Percentiles rank a stretch among this genome's conserved stretches.
phyloP scores from a whole-genome alignment of 2,888 invertebrate species.

The Cryptocheilus praepositus region DNA sequence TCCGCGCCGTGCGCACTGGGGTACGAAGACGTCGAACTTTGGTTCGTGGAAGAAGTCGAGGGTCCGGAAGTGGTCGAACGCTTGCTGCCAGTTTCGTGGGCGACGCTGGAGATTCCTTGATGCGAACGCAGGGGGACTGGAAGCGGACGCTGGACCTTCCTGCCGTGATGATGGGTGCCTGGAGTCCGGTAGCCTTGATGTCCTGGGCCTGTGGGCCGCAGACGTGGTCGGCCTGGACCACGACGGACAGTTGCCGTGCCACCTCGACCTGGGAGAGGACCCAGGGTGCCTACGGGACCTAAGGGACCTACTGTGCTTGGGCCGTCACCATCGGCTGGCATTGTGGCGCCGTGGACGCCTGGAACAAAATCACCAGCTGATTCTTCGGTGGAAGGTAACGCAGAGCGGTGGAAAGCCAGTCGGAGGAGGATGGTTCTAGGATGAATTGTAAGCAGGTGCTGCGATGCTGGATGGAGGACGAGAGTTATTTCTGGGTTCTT shows the following conservation, averaged over 20 bases:
- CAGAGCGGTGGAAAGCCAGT: no score
- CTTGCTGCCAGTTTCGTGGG: constrained; percentile 49
- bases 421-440: no score
- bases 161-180: constrained; percentile 53
- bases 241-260: constrained; percentile 74
- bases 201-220: constrained; percentile 81
- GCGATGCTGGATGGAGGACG: no score
- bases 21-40: constrained; percentile 35
- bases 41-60: constrained; percentile 37
- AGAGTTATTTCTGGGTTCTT: no score
- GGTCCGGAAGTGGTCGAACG: constrained; percentile 23
- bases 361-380: constrained; percentile 26
- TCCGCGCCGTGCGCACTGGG: constrained; percentile 36
- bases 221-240: constrained; percentile 82
- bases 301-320: constrained; percentile 64
- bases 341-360: constrained; percentile 51
- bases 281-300: constrained; percentile 57
- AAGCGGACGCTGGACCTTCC: constrained; percentile 65
- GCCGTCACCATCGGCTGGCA: constrained; percentile 65
- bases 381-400: no score
- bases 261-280: constrained; percentile 55
- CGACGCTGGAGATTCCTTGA: constrained; percentile 52
- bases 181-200: constrained; percentile 80
- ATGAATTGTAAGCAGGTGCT: no score
- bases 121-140: constrained; percentile 71